A percentile compares a stretch with the other conserved stretches of the same genome.
Evolutionary conservation across 1,140 invertebrate genomes (phyloP).

Genomic region (Goniozus legneri): DNA sequence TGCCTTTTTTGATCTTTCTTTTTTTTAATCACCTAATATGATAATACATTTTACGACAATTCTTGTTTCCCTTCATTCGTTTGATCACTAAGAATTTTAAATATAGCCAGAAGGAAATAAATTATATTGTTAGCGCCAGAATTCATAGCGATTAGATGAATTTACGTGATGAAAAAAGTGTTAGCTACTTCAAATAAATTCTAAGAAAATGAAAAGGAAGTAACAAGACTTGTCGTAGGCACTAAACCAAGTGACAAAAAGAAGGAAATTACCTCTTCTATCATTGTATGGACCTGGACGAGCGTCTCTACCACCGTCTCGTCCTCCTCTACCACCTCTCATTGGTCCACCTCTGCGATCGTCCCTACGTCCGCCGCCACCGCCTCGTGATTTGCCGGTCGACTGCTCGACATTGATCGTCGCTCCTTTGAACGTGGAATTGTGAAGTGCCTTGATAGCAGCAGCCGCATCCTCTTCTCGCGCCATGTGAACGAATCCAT

Average conservation of each 20-base stretch:
- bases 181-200: conserved; percentile 2
- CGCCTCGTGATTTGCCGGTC: conserved; percentile 47
- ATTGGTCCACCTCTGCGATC: conserved; percentile 47
- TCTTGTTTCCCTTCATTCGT: too few relatives aligned
- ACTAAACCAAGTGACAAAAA: background rate
- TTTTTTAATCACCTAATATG: too few relatives aligned
- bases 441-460: conserved; percentile 50
- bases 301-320: conserved; percentile 51
- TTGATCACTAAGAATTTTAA: too few relatives aligned
- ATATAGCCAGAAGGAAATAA: too few relatives aligned
- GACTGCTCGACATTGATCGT: conserved; percentile 53
- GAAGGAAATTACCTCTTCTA: conserved; percentile 42
- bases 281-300: conserved; percentile 54
- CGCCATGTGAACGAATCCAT: conserved; percentile 53
- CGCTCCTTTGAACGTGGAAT: conserved; percentile 51
- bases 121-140: too few relatives aligned
- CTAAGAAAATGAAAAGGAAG: conserved; percentile 15
- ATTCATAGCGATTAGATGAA: too few relatives aligned
- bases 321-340: conserved; percentile 49
- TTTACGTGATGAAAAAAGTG: background rate
- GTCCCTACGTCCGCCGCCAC: conserved; percentile 41
- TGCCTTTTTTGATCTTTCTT: conserved; percentile 12
- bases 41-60: too few relatives aligned
- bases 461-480: conserved; percentile 49
- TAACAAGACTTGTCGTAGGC: conserved; percentile 16